Evolutionary conservation across 2,113 vertebrate genomes (phyloP), one percentile per base, ranked within the genome.

Genomic region (Bufo gargarizans): DNA sequence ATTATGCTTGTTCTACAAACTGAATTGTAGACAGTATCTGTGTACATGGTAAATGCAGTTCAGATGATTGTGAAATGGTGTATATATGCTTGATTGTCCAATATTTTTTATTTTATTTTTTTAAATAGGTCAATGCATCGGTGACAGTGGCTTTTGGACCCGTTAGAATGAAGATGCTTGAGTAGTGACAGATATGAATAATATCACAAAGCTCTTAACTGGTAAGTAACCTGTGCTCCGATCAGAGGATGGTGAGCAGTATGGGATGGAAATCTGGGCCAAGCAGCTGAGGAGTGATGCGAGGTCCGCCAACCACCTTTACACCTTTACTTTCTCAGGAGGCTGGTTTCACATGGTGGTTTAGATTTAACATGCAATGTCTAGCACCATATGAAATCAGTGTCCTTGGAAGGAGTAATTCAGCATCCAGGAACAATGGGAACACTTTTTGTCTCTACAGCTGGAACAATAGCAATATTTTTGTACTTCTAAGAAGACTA

Each of bases 311-410:
- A 45, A 50, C 4, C 43, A 67, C 11, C 6, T 5, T 20, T 50
- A 0, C 43, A 67, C 11, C 6, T 5, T 20, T 50, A 0, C 89
- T 92, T 94, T 94, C 92, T 92, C 92, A 91, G 93, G 95, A 96
- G 94, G 92, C 95, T 96, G 95, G 95, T 96, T 96, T 96, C 95
- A 93, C 85, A 12, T 96, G 95, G 95, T 96, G 95, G 94, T 93
- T 95, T 96, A 96, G 95, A 96, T 95, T 92, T 94, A 90, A 93
- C 89, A 92, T 87, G 82, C 89, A 90, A 91, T 92, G 92, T 96
- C 95, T 96, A 96, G 95, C 95, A 96, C 95, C 95, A 96, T 96
- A 94, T 96, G 95, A 96, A 96, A 96, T 96, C 95, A 96, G 95
- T 96, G 95, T 96, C 95, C 94, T 94, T 93, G 95, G 90, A 92